phyloP scores from a whole-genome alignment of 2,888 invertebrate species.

The Mesochorus sp. region DNA sequence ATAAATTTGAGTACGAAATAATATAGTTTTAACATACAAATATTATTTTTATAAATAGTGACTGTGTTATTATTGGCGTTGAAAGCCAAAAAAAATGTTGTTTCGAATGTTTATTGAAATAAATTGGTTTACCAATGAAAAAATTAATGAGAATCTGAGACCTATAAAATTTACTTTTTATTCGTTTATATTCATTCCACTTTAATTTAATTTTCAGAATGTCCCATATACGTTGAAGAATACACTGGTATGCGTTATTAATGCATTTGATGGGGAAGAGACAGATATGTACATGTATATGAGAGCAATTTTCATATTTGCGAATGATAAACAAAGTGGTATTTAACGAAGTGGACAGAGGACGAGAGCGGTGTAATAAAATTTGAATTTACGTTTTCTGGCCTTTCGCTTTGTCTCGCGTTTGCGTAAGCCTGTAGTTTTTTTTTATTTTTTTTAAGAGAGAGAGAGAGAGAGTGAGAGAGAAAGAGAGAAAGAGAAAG shows the following conservation, averaged over 20 bases:
- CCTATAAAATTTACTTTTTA: neutral
- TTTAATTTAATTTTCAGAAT: neutral
- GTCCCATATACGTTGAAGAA: neutral
- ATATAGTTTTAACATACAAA: too few species aligned
- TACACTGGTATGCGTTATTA: neutral
- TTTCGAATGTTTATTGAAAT: too few species aligned
- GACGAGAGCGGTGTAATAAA: slow-evolving; percentile 72
- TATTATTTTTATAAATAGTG: too few species aligned
- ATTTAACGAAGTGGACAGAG: slow-evolving; percentile 77
- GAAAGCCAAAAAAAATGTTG: too few species aligned
- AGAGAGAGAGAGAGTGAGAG: neutral
- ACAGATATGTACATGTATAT: neutral
- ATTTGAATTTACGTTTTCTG: slow-evolving; percentile 64
- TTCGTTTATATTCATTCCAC: neutral
- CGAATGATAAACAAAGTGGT: slow-evolving; percentile 78
- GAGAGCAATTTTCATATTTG: slow-evolving; percentile 74
- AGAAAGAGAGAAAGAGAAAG: slow-evolving; percentile 47
- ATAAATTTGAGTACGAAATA: too few species aligned
- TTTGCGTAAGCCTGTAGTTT: slow-evolving; percentile 28
- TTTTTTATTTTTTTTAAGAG: too few species aligned
- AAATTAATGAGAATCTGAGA: neutral
- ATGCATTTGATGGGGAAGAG: slow-evolving; percentile 1
- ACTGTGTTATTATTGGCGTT: too few species aligned
- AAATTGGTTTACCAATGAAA: too few species aligned
- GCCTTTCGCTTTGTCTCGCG: slow-evolving; percentile 2